phyloP scores from a whole-genome alignment of 2,888 invertebrate species.

The Parnassius mnemosyne region DNA sequence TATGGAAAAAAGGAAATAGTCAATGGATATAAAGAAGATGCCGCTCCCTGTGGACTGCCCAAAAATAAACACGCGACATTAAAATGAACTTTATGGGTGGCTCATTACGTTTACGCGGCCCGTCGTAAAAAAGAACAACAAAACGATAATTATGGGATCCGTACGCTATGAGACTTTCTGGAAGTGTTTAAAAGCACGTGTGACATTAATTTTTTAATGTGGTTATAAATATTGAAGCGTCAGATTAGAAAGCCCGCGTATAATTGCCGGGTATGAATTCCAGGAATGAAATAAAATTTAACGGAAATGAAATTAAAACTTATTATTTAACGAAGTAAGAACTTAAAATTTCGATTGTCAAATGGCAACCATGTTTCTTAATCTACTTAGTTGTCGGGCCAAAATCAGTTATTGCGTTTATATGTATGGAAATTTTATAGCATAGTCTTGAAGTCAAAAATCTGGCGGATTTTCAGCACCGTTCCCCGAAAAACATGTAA shows the following conservation, averaged over 20 bases:
- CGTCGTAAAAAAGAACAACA: slow-evolving; percentile 19
- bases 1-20: slow-evolving; percentile 20
- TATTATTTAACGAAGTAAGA: too few species aligned
- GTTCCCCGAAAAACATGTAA: too few species aligned
- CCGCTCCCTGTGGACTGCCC: slow-evolving; percentile 16
- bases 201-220: slow-evolving; percentile 21
- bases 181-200: slow-evolving; percentile 20
- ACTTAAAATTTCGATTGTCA: too few species aligned
- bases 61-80: slow-evolving; percentile 23
- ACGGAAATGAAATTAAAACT: too few species aligned
- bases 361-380: too few species aligned
- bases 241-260: too few species aligned
- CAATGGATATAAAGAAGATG: slow-evolving; percentile 18
- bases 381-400: too few species aligned
- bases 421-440: too few species aligned
- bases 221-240: neutral
- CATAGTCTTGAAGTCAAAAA: too few species aligned
- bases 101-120: slow-evolving; percentile 14
- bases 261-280: slow-evolving; percentile 14
- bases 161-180: slow-evolving; percentile 15
- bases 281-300: too few species aligned
- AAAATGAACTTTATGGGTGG: slow-evolving; percentile 27
- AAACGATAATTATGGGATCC: slow-evolving; percentile 15
- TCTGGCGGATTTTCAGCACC: too few species aligned
- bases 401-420: too few species aligned